A percentile compares a stretch with the other conserved stretches of the same genome.
Conservation (phyloP, 2,888 invertebrate genomes). For the Colletes collaris region DNA sequence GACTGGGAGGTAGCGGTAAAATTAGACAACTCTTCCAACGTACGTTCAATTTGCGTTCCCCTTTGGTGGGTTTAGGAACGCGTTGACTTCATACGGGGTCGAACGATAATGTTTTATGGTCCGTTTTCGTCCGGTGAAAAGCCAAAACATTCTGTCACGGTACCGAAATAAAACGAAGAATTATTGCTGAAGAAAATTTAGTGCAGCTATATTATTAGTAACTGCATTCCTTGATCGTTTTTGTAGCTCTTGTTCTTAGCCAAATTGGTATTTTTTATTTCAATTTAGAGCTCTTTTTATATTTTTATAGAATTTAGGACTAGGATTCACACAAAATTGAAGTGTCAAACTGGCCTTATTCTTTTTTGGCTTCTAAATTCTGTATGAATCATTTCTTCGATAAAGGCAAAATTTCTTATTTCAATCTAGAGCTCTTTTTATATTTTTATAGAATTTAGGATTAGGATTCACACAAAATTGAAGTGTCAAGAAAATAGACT, state of each 20-base stretch:
- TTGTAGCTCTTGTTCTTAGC: not conserved
- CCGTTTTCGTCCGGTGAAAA: not conserved
- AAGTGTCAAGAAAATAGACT: no score
- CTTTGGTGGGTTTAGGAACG: conserved; percentile 33
- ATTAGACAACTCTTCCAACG: conserved; percentile 58
- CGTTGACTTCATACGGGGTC: conserved; percentile 17
- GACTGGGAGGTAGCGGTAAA: conserved; percentile 59
- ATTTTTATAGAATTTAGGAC: no score
- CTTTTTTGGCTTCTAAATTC: no score
- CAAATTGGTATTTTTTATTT: not conserved
- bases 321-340: no score
- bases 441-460: no score
- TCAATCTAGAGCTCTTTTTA: not conserved
- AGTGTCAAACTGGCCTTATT: no score
- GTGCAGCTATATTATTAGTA: not conserved
- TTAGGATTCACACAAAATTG: no score
- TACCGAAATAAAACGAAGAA: not conserved
- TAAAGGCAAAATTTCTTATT: no score
- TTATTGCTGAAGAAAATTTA: conserved; percentile 1
- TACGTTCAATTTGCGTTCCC: conserved; percentile 4
- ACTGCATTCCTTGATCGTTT: not conserved
- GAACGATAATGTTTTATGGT: conserved; percentile 25
- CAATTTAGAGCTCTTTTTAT: no score
- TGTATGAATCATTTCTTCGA: no score
- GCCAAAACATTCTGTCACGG: not conserved